phyloP scores from a whole-genome alignment of 2,113 vertebrate species.

The Leuciscus idus region DNA sequence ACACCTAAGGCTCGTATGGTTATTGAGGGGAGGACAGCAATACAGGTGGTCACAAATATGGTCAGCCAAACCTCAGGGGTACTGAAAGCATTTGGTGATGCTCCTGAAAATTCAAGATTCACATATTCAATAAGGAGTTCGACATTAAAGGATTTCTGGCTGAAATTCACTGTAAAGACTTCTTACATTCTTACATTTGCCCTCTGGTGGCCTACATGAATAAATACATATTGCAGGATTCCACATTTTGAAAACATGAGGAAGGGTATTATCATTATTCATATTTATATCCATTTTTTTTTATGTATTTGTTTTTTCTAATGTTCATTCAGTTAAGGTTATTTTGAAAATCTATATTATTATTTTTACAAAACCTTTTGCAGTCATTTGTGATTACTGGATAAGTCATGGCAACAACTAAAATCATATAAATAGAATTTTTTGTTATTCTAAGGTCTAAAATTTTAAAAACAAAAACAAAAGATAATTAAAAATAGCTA shows the following conservation, averaged over 20 bases:
- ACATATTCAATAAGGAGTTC: neutral
- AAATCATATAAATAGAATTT: neutral
- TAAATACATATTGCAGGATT: neutral
- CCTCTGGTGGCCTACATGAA: neutral
- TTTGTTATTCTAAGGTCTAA: no score
- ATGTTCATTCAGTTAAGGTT: neutral
- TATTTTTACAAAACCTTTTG: neutral
- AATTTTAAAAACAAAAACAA: neutral
- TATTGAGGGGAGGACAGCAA: slow-evolving; percentile 79
- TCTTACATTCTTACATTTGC: neutral
- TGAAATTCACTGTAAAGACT: neutral
- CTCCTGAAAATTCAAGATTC: slow-evolving; percentile 70
- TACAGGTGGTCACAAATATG: slow-evolving; percentile 77
- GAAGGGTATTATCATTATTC: neutral
- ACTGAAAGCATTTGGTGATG: slow-evolving; percentile 70
- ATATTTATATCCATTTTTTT: neutral
- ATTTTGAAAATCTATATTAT: neutral
- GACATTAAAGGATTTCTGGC: neutral
- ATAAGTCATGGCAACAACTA: neutral
- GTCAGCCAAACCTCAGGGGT: slow-evolving; percentile 79
- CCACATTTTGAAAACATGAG: neutral
- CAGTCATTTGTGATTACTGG: neutral
- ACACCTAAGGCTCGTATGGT: slow-evolving; percentile 63
- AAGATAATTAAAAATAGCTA: neutral
- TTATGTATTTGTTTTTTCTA: neutral